Conservation (phyloP, 2,113 vertebrate genomes). For the Malurus melanocephalus region DNA sequence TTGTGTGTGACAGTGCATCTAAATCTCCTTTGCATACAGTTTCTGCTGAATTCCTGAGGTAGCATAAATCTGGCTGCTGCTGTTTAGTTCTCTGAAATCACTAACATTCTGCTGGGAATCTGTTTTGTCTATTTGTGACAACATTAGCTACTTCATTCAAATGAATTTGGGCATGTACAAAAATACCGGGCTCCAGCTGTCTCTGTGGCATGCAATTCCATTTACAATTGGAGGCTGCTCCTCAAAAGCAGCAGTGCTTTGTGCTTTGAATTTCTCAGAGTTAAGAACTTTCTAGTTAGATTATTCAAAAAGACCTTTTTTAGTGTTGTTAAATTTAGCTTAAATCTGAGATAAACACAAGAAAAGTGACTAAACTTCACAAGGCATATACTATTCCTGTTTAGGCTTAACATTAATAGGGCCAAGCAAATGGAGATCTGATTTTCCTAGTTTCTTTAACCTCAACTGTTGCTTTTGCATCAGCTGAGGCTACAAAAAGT, state of each 20-base stretch:
- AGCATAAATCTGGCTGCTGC: background rate
- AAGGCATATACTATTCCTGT: background rate
- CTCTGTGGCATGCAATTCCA: background rate
- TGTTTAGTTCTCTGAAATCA: background rate
- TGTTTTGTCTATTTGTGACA: background rate
- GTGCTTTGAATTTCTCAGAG: background rate
- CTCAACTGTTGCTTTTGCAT: background rate
- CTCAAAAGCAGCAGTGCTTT: background rate
- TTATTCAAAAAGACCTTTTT: background rate
- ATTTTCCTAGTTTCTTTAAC: background rate
- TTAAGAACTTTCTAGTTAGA: background rate
- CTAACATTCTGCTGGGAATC: background rate
- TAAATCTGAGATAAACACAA: background rate
- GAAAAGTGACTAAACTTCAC: background rate
- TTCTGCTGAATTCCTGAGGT: background rate
- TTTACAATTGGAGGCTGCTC: background rate
- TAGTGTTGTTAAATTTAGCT: background rate
- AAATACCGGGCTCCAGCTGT: background rate
- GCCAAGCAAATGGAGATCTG: background rate
- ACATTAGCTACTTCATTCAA: background rate
- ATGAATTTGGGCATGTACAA: background rate
- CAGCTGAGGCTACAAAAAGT: background rate
- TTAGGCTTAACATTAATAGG: background rate
- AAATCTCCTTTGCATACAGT: background rate
- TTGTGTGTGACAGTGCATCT: background rate